phyloP scores from a whole-genome alignment of 2,113 vertebrate genomes.

The Galeopterus variegatus region DNA sequence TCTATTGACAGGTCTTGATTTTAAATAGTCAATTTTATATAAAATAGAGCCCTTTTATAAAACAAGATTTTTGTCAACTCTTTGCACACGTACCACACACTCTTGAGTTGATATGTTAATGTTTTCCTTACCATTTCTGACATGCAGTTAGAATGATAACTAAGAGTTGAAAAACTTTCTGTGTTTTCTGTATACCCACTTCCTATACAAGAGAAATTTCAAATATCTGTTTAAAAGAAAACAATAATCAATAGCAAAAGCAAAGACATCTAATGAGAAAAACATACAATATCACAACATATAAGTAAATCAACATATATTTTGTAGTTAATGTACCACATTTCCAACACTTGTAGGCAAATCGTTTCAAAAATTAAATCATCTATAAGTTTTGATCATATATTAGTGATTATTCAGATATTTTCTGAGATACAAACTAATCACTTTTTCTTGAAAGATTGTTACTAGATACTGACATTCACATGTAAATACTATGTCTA shows the following conservation, averaged over 20 bases:
- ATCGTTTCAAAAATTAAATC: neutral
- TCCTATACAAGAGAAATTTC: neutral
- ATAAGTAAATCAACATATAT: neutral
- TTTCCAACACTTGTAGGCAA: neutral
- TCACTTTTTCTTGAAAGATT: neutral
- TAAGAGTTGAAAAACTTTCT: neutral
- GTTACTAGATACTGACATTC: neutral
- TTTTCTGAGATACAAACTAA: neutral
- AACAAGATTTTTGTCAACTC: neutral
- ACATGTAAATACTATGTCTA: neutral
- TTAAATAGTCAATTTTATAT: neutral
- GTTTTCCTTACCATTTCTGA: neutral
- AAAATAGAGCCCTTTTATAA: neutral
- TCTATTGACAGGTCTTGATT: neutral
- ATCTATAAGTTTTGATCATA: neutral
- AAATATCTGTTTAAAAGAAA: neutral
- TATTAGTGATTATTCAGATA: neutral
- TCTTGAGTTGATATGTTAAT: neutral
- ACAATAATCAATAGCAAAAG: constrained; percentile 40
- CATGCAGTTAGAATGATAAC: neutral
- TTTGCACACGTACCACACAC: fast-evolving
- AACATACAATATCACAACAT: neutral
- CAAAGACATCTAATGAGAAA: neutral
- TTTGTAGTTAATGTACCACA: neutral
- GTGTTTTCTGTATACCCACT: neutral